phyloP scores from a whole-genome alignment of 2,113 vertebrate species.

The Paracanthobrama guichenoti region DNA sequence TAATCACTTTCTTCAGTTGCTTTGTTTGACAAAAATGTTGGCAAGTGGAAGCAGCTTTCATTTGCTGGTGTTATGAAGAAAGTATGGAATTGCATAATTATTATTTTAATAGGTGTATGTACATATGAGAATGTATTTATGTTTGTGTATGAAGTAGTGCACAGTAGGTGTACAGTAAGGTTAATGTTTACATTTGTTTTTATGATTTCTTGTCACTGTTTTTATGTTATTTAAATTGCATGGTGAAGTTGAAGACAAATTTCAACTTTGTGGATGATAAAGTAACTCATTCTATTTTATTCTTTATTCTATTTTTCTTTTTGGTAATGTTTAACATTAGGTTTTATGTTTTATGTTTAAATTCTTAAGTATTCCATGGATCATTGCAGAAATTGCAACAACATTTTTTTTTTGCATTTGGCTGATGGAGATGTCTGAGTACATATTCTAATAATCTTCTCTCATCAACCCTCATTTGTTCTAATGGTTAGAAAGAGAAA shows the following conservation, averaged over 20 bases:
- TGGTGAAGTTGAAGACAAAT: not conserved
- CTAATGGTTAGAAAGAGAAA: conserved; percentile 37
- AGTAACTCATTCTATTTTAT: too few species aligned
- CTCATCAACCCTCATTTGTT: conserved; percentile 14
- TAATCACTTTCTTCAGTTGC: conserved; percentile 24
- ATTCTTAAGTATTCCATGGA: not conserved
- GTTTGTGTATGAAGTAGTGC: not conserved
- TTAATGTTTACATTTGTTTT: not conserved
- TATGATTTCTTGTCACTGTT: not conserved
- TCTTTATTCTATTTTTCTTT: not conserved
- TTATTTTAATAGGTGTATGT: not conserved
- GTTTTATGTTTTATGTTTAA: not conserved
- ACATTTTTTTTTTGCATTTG: not conserved
- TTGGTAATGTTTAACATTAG: not conserved
- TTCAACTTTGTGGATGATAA: not conserved
- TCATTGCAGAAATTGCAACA: not conserved
- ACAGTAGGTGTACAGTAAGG: not conserved
- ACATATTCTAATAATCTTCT: not conserved
- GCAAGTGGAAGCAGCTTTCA: not conserved
- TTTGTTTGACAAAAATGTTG: not conserved
- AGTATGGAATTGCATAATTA: not conserved
- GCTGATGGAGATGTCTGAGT: not conserved
- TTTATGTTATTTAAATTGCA: not conserved
- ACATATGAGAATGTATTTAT: not conserved
- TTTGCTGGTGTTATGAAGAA: not conserved